Evolutionary conservation across 1,140 invertebrate genomes (phyloP).

Genomic region (Lordiphosa stackelbergi): DNA sequence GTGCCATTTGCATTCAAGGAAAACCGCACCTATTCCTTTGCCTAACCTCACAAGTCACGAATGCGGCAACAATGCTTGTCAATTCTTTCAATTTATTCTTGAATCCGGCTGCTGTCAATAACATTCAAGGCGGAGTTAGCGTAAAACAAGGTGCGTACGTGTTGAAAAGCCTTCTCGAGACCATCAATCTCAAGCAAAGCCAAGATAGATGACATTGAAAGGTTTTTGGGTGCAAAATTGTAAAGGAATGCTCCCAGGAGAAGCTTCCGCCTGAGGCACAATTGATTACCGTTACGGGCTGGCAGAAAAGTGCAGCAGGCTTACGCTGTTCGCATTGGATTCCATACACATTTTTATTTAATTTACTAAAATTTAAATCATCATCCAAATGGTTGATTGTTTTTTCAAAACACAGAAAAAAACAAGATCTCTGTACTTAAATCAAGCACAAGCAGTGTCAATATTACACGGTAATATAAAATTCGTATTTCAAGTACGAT

Average conservation of each 20-base stretch:
- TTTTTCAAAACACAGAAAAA: no score
- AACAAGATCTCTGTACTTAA: no score
- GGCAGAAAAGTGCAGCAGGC: slow-evolving; percentile 1
- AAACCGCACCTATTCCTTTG: background rate
- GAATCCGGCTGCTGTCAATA: slow-evolving; percentile 4
- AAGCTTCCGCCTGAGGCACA: background rate
- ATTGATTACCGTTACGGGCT: slow-evolving; percentile 4
- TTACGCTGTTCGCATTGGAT: no score
- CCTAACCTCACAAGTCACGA: slow-evolving; percentile 1
- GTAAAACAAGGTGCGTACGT: slow-evolving; percentile 32
- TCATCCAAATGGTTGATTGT: no score
- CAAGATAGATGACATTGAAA: slow-evolving; percentile 36
- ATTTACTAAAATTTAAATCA: no score
- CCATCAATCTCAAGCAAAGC: slow-evolving; percentile 42
- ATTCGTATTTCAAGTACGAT: no score
- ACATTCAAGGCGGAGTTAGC: background rate
- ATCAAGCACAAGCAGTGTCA: no score
- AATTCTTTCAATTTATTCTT: slow-evolving; percentile 5
- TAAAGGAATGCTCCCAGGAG: background rate
- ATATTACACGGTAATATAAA: no score
- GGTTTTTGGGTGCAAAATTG: slow-evolving; percentile 8
- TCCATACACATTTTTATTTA: background rate
- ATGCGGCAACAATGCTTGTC: slow-evolving; percentile 2
- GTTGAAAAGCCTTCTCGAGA: slow-evolving; percentile 44
- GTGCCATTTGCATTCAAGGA: background rate